Evolutionary conservation across 2,888 invertebrate genomes (phyloP).

Genomic region (Myathropa florea): DNA sequence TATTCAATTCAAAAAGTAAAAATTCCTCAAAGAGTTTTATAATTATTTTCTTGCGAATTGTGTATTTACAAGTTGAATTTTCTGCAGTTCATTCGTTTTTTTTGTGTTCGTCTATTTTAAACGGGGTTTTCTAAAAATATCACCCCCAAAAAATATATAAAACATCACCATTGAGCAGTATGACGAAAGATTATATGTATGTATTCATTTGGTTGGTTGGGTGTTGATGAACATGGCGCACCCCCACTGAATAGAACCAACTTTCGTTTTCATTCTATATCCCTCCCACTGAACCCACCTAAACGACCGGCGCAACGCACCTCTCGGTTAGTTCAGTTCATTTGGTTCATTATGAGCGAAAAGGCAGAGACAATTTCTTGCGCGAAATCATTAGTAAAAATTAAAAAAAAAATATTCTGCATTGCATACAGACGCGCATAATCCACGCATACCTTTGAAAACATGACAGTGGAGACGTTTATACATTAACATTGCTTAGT

Average conservation of each 20-base stretch:
- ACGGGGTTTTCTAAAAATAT: constrained; percentile 45
- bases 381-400: neutral
- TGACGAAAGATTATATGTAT: constrained; percentile 32
- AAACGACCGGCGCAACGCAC: constrained; percentile 36
- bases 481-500: neutral
- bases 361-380: constrained; percentile 24
- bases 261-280: constrained; percentile 44
- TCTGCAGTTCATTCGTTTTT: constrained; percentile 14
- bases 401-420: neutral
- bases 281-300: constrained; percentile 32
- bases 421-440: neutral
- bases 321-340: constrained; percentile 54
- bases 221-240: constrained; percentile 38
- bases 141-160: constrained; percentile 10
- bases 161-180: constrained; percentile 10
- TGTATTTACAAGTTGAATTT: constrained; percentile 12
- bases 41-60: constrained; percentile 1
- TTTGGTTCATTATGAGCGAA: constrained; percentile 56
- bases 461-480: constrained; percentile 45
- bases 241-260: constrained; percentile 45
- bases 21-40: neutral
- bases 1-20: neutral
- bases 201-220: constrained; percentile 34
- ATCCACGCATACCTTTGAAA: neutral
- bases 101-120: constrained; percentile 44